phyloP scores from a whole-genome alignment of 2,113 vertebrate species.

The Procavia capensis region DNA sequence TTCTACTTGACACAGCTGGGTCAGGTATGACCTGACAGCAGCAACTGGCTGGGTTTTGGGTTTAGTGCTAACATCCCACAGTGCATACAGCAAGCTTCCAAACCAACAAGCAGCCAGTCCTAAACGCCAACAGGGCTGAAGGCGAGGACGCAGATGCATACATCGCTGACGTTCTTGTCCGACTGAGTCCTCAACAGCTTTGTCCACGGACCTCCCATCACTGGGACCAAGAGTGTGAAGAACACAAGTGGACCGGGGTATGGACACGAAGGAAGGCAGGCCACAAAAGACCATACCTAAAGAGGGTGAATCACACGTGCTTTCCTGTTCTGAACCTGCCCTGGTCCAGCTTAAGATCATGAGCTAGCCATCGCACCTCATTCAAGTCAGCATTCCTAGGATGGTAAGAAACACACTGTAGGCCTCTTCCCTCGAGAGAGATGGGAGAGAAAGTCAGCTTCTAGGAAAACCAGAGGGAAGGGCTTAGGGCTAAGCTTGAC shows the following conservation, averaged over 20 bases:
- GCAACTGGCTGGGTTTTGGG: background rate
- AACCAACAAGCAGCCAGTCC: background rate
- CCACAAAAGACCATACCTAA: background rate
- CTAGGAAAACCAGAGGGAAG: background rate
- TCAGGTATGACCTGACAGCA: background rate
- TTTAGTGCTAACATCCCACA: background rate
- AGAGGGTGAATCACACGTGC: background rate
- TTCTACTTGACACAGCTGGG: background rate
- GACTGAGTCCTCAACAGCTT: background rate
- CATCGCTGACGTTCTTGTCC: rapidly evolving
- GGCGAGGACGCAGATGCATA: background rate
- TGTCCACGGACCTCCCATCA: too few relatives aligned
- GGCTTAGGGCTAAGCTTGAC: too few relatives aligned
- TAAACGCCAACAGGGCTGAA: background rate
- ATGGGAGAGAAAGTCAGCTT: background rate
- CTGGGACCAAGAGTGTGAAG: background rate
- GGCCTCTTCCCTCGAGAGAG: background rate
- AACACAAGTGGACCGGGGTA: background rate
- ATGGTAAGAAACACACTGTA: too few relatives aligned
- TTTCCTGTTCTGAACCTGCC: background rate
- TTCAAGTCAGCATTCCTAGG: too few relatives aligned
- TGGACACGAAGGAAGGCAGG: background rate
- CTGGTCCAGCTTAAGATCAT: rapidly evolving
- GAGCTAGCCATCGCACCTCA: too few relatives aligned
- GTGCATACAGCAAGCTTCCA: background rate